Conservation (phyloP, 1,140 invertebrate genomes). For the Drosophila nannoptera region DNA sequence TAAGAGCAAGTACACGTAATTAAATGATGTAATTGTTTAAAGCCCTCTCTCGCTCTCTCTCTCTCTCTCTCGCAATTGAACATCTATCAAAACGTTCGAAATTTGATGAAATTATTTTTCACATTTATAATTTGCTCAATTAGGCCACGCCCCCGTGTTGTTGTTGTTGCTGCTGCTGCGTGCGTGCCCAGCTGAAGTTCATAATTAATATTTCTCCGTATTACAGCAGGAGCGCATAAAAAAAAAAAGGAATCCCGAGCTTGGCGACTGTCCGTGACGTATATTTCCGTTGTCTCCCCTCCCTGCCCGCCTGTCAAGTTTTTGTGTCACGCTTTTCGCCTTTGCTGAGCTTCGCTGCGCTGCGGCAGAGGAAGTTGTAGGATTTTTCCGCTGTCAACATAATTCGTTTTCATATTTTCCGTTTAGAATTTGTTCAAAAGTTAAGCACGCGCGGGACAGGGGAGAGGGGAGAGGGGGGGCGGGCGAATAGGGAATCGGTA, state of each 20-base stretch:
- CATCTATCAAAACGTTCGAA: no score
- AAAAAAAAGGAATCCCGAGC: not conserved
- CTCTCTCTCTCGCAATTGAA: no score
- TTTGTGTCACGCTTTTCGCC: slow-evolving; percentile 48
- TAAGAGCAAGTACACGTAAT: no score
- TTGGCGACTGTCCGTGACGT: slow-evolving; percentile 61
- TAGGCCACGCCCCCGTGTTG: not conserved
- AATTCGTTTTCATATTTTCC: slow-evolving; percentile 77
- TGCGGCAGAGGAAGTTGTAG: slow-evolving; percentile 69
- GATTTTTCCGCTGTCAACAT: slow-evolving; percentile 78
- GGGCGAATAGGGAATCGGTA: not conserved
- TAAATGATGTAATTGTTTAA: no score
- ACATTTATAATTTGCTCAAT: no score
- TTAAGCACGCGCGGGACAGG: slow-evolving; percentile 28
- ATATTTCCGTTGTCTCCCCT: slow-evolving; percentile 50
- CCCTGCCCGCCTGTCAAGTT: slow-evolving; percentile 35
- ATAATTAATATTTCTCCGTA: slow-evolving; percentile 67
- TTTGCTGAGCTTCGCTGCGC: slow-evolving; percentile 32
- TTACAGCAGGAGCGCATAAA: slow-evolving; percentile 29
- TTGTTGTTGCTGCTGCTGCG: slow-evolving; percentile 8
- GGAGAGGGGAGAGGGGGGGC: not conserved
- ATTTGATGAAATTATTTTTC: no score
- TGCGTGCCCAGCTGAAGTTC: slow-evolving; percentile 25
- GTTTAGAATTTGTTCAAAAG: slow-evolving; percentile 76
- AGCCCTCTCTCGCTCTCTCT: no score